A percentile compares a stretch with the other conserved stretches of the same genome.
Conservation (phyloP, 2,888 invertebrate species). For the Prenolepis imparis region DNA sequence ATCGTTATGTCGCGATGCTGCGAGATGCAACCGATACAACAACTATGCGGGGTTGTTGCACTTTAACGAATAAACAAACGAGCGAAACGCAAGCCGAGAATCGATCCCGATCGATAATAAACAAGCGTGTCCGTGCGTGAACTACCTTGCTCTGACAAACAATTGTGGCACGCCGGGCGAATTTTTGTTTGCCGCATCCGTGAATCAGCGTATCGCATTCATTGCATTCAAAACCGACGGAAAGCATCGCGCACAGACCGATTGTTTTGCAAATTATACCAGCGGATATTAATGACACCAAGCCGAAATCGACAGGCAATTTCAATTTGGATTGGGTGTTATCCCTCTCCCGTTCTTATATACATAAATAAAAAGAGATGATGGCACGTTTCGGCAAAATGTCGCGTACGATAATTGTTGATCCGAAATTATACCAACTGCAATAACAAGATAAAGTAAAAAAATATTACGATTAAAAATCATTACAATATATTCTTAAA, state of each 20-base stretch:
- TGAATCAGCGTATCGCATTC: slow-evolving; percentile 48
- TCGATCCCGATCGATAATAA: slow-evolving; percentile 57
- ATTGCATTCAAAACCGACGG: slow-evolving; percentile 19
- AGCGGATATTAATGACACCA: slow-evolving; percentile 37
- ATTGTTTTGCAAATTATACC: slow-evolving; percentile 68
- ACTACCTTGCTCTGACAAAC: slow-evolving; percentile 63
- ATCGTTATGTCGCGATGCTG: background rate
- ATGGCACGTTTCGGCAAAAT: background rate
- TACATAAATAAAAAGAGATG: background rate
- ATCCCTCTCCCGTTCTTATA: background rate
- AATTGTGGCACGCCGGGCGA: slow-evolving; percentile 49
- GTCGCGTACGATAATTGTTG: background rate
- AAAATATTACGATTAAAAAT: slow-evolving; percentile 1
- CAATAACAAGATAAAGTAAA: background rate
- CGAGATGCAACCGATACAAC: slow-evolving; percentile 29
- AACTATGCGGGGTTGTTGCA: slow-evolving; percentile 30
- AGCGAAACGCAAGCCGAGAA: slow-evolving; percentile 38
- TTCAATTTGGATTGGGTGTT: slow-evolving; percentile 9
- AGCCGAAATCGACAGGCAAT: slow-evolving; percentile 12
- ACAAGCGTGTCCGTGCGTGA: slow-evolving; percentile 41
- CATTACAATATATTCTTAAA: background rate
- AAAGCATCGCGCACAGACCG: slow-evolving; percentile 30
- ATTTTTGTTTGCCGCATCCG: slow-evolving; percentile 65
- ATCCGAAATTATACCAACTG: background rate
- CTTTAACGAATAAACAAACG: slow-evolving; percentile 63